phyloP scores from a whole-genome alignment of 2,888 invertebrate species.

The Pollenia labialis region DNA sequence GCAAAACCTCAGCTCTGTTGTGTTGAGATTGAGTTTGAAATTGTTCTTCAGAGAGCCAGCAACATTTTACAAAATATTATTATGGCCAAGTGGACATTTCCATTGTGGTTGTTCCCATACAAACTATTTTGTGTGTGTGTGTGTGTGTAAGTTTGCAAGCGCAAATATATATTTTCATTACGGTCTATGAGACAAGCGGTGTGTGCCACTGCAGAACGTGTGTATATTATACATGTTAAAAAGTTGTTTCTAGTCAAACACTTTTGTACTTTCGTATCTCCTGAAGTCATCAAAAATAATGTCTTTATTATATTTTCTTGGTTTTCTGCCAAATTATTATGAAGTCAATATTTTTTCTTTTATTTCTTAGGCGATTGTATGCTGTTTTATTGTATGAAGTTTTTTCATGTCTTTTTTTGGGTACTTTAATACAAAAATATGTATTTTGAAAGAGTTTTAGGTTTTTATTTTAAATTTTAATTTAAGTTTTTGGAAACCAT shows the following conservation, averaged over 20 bases:
- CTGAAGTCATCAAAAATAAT: constrained; percentile 78
- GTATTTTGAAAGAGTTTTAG: no score
- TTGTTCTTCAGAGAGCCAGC: constrained; percentile 65
- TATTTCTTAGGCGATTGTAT: constrained; percentile 33
- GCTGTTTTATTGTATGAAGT: constrained; percentile 1
- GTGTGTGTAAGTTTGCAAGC: background rate
- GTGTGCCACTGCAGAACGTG: constrained; percentile 27
- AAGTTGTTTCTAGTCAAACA: constrained; percentile 70
- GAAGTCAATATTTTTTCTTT: constrained; percentile 70
- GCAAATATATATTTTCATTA: constrained; percentile 42
- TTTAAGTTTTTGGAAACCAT: no score
- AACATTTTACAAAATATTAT: constrained; percentile 64
- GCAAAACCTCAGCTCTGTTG: constrained; percentile 61
- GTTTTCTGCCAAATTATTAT: constrained; percentile 77
- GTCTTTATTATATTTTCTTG: constrained; percentile 76
- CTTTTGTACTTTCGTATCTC: constrained; percentile 72
- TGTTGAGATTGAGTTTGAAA: constrained; percentile 64
- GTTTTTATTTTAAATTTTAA: no score
- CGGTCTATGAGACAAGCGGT: constrained; percentile 17
- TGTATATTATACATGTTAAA: constrained; percentile 77
- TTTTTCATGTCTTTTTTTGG: background rate
- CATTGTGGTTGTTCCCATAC: constrained; percentile 35
- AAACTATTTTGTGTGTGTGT: constrained; percentile 23
- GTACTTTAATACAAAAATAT: background rate
- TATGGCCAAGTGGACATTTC: constrained; percentile 69